phyloP scores from a whole-genome alignment of 2,888 invertebrate species.

The Cheilosia soror region DNA sequence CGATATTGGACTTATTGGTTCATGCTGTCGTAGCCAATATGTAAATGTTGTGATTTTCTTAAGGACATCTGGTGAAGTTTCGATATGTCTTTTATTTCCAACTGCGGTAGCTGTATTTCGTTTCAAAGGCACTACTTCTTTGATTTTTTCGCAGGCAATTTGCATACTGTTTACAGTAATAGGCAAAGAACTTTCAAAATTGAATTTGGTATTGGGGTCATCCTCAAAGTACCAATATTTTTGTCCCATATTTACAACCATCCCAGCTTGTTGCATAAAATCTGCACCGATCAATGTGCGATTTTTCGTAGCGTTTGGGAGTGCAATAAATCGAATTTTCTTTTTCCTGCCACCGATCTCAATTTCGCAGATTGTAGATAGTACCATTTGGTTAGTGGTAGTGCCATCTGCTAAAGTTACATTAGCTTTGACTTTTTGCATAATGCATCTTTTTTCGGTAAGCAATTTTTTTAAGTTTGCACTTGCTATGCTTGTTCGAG shows the following conservation, averaged over 20 bases:
- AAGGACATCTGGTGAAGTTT: too few species aligned
- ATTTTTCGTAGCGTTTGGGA: slow-evolving; percentile 60
- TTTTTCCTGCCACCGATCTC: slow-evolving; percentile 59
- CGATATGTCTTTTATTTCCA: too few species aligned
- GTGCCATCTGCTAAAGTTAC: slow-evolving; percentile 58
- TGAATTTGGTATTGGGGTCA: too few species aligned
- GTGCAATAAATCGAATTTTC: slow-evolving; percentile 59
- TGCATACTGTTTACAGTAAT: too few species aligned
- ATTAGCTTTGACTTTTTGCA: slow-evolving; percentile 46
- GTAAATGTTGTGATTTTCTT: too few species aligned
- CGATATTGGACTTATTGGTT: background rate
- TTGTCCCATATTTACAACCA: too few species aligned
- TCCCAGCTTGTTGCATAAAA: slow-evolving; percentile 60
- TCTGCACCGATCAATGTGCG: slow-evolving; percentile 62
- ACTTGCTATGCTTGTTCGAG: slow-evolving; percentile 23
- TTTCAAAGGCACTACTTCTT: too few species aligned
- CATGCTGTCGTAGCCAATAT: too few species aligned
- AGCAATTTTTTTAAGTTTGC: slow-evolving; percentile 27
- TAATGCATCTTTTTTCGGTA: slow-evolving; percentile 27
- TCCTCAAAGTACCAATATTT: too few species aligned
- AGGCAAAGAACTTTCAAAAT: too few species aligned
- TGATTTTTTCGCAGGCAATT: too few species aligned
- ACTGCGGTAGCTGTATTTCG: too few species aligned
- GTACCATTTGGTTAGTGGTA: slow-evolving; percentile 28
- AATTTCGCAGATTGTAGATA: slow-evolving; percentile 54